Conservation (phyloP, 2,113 vertebrate genomes). For the Morone saxatilis region DNA sequence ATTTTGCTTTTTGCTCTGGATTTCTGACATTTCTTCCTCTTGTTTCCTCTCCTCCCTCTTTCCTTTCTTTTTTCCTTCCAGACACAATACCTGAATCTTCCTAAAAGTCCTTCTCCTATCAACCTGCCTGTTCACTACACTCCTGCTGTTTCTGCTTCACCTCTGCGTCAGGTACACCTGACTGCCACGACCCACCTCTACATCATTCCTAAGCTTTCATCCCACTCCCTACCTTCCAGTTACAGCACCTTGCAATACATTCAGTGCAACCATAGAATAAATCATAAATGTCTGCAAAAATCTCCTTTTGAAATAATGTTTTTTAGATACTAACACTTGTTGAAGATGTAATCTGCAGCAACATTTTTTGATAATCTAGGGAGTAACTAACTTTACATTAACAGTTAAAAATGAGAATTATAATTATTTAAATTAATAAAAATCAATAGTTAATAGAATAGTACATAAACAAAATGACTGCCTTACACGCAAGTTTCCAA, state of each 20-base stretch:
- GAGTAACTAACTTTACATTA: too few relatives aligned
- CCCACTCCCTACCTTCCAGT: not conserved
- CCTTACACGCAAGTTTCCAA: not conserved
- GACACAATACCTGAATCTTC: conserved; percentile 74
- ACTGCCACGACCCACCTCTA: rapidly evolving
- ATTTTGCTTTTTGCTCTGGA: not conserved
- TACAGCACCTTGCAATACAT: not conserved
- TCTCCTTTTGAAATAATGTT: not conserved
- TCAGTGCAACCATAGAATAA: not conserved
- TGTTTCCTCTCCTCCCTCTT: not conserved
- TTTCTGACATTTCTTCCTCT: not conserved
- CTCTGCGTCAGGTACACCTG: conserved; percentile 80
- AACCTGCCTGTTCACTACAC: conserved; percentile 84
- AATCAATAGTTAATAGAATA: too few relatives aligned
- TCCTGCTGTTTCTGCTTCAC: conserved; percentile 83
- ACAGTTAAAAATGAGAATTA: too few relatives aligned
- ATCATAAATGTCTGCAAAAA: not conserved
- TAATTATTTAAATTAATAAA: too few relatives aligned
- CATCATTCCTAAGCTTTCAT: not conserved
- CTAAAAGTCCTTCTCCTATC: conserved; percentile 80
- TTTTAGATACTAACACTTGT: not conserved
- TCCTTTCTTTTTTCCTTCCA: conserved; percentile 21
- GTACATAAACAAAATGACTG: not conserved
- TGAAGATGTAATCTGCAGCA: not conserved
- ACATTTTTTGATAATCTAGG: too few relatives aligned